Percentiles rank a stretch among this genome's conserved stretches.
Evolutionary conservation across 2,797 vertebrate genomes (phyloP).

Genomic region (Galago senegalensis): DNA sequence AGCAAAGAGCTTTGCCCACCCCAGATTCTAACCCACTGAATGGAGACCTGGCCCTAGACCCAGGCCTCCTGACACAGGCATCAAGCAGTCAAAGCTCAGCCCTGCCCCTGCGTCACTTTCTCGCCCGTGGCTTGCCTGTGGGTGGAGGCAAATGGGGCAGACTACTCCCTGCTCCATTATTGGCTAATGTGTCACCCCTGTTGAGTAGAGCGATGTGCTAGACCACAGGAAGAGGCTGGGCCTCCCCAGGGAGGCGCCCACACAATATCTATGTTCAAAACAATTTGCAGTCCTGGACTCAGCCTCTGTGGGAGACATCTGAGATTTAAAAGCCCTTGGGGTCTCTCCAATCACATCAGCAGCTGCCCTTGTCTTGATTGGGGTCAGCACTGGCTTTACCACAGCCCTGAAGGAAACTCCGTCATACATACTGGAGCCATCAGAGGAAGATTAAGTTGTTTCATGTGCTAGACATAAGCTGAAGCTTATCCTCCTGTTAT

Average conservation of each 20-base stretch:
- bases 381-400: neutral
- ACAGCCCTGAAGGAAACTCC: neutral
- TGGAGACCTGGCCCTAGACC: neutral
- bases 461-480: slow-evolving; percentile 45
- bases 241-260: neutral
- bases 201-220: neutral
- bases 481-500: neutral
- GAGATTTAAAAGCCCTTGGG: neutral
- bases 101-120: neutral
- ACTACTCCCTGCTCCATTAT: neutral
- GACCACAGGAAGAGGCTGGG: neutral
- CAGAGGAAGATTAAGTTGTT: slow-evolving; percentile 67
- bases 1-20: neutral
- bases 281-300: neutral
- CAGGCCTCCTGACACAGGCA: fast-evolving
- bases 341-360: neutral
- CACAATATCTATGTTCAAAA: neutral
- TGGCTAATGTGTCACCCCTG: neutral
- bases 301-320: neutral
- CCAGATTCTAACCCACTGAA: neutral
- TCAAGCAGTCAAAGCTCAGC: fast-evolving
- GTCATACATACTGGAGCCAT: neutral
- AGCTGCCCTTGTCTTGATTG: neutral
- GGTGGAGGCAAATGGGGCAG: fast-evolving
- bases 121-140: neutral